These are phyloP conservation scores for Agraylea sexmaculata DNA, from an alignment of 1,140 invertebrate species.

Conservation along the genomic window DNA sequence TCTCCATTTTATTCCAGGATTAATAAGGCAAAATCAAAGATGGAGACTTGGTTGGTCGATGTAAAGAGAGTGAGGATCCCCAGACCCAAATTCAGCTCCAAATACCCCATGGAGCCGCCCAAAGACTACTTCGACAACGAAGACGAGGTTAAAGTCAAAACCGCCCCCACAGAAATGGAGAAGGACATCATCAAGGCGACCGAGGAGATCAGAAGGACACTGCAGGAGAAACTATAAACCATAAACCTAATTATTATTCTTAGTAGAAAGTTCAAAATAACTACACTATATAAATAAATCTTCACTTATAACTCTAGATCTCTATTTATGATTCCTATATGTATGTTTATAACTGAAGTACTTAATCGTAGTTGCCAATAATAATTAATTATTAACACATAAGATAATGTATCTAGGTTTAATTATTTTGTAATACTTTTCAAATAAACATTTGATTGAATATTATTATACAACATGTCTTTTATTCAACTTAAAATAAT, in stretches of 20 bases:
- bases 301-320: too few relatives aligned
- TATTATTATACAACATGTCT: slow-evolving; percentile 2
- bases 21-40: slow-evolving; percentile 31
- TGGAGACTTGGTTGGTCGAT: slow-evolving; percentile 73
- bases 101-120: slow-evolving; percentile 50
- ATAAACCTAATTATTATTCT: slow-evolving; percentile 6
- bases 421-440: too few relatives aligned
- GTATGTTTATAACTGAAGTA: slow-evolving; percentile 1
- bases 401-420: neutral
- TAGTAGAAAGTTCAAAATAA: neutral
- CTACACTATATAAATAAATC: neutral
- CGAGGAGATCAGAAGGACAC: slow-evolving; percentile 55
- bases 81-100: slow-evolving; percentile 66
- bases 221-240: slow-evolving; percentile 62
- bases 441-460: too few relatives aligned
- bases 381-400: neutral
- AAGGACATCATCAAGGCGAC: slow-evolving; percentile 49
- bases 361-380: neutral
- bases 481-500: slow-evolving; percentile 3
- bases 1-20: too few relatives aligned
- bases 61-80: slow-evolving; percentile 72
- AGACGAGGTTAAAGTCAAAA: slow-evolving; percentile 33
- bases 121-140: slow-evolving; percentile 49
- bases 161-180: slow-evolving; percentile 37
- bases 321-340: neutral